Conservation (phyloP, 1,140 invertebrate genomes). For the Drosophila leontia region DNA sequence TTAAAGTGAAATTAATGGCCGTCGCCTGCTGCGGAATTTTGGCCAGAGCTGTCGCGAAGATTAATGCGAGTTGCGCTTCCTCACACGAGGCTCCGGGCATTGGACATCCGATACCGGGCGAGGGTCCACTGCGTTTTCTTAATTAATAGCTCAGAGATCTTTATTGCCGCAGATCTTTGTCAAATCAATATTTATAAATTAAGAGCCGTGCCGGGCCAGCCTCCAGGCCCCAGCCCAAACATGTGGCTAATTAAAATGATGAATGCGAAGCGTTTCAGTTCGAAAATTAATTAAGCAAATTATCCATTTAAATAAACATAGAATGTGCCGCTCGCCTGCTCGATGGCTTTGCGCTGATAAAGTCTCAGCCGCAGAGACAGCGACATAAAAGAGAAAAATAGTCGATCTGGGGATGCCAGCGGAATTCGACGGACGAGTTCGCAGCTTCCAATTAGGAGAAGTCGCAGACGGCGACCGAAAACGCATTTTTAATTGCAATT, state of each 20-base stretch:
- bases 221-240: constrained; percentile 24
- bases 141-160: constrained; percentile 63
- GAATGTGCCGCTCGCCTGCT: constrained; percentile 49
- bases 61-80: constrained; percentile 57
- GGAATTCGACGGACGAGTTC: constrained; percentile 48
- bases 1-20: constrained; percentile 67
- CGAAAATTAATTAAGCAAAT: constrained; percentile 66
- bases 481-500: constrained; percentile 61
- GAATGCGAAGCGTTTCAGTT: constrained; percentile 67
- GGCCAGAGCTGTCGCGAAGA: constrained; percentile 50
- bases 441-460: constrained; percentile 71
- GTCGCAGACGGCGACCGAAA: constrained; percentile 31
- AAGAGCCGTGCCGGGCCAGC: constrained; percentile 23
- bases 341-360: constrained; percentile 56
- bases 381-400: constrained; percentile 16
- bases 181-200: constrained; percentile 69
- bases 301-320: constrained; percentile 65
- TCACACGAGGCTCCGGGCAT: constrained; percentile 22
- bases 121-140: constrained; percentile 47
- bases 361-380: constrained; percentile 2
- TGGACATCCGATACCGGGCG: constrained; percentile 31
- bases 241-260: constrained; percentile 71
- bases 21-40: constrained; percentile 47
- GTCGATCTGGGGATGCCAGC: constrained; percentile 18
- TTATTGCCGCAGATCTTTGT: constrained; percentile 60